Conservation (phyloP, 2,797 vertebrate genomes). For the Ctenosaura bakeri region DNA sequence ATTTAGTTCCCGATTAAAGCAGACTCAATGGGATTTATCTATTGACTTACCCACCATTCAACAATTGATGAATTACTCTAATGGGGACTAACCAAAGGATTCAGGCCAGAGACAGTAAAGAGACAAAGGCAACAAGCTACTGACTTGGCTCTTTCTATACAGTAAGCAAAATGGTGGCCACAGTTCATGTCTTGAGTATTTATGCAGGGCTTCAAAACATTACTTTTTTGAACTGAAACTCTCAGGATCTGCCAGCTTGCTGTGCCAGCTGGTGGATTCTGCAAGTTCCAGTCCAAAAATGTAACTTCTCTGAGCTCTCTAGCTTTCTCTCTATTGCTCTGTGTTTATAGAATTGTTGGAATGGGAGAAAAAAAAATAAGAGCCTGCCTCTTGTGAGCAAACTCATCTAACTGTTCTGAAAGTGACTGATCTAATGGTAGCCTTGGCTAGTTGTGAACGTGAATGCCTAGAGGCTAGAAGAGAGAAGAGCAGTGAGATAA, state of each 20-base stretch:
- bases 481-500: constrained; percentile 23
- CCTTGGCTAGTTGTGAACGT: background rate
- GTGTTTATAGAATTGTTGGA: background rate
- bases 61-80: no score
- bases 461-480: constrained; percentile 4
- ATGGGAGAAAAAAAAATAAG: no score
- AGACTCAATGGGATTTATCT: background rate
- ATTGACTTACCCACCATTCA: no score
- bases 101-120: no score
- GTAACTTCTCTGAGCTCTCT: background rate
- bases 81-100: no score
- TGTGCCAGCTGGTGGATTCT: background rate
- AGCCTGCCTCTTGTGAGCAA: background rate
- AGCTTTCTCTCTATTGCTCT: no score
- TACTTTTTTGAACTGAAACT: no score
- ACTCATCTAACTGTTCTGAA: background rate
- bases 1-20: background rate
- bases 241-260: no score
- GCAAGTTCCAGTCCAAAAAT: background rate
- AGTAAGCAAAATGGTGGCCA: background rate
- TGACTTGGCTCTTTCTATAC: background rate
- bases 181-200: background rate
- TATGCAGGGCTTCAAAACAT: no score
- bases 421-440: constrained; percentile 3
- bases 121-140: background rate